Percentiles rank a stretch among this genome's conserved stretches.
Conservation (phyloP, 2,888 invertebrate genomes). For the Pelosia muscerda region DNA sequence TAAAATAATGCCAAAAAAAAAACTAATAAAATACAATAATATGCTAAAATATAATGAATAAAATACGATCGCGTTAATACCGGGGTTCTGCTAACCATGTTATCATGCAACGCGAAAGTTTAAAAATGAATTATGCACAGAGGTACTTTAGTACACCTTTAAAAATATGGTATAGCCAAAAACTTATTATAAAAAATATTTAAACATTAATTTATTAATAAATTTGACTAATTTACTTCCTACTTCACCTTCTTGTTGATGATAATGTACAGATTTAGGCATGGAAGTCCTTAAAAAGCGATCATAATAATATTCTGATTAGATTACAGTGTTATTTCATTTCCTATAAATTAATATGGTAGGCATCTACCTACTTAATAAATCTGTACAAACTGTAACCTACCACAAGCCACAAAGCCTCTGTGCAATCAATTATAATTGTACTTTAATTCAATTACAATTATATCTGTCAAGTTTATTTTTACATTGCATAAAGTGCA, state of each 20-base stretch:
- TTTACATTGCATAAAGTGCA: background rate
- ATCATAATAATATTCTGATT: background rate
- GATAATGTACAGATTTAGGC: background rate
- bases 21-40: too few species aligned
- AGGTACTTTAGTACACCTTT: background rate
- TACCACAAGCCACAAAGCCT: background rate
- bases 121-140: too few species aligned
- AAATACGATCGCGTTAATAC: too few species aligned
- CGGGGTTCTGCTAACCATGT: too few species aligned
- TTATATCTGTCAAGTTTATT: background rate
- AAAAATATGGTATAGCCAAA: background rate
- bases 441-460: background rate
- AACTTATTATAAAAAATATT: background rate
- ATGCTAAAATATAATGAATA: too few species aligned
- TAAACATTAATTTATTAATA: background rate
- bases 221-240: background rate
- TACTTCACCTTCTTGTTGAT: background rate
- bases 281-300: background rate
- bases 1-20: too few species aligned
- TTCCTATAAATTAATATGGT: background rate
- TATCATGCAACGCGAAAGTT: too few species aligned
- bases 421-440: background rate
- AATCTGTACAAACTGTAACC: background rate
- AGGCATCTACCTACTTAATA: background rate
- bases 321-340: background rate